A percentile compares a stretch with the other conserved stretches of the same genome.
Evolutionary conservation across 2,888 invertebrate species (phyloP).

Genomic region (Helicoverpa assulta): DNA sequence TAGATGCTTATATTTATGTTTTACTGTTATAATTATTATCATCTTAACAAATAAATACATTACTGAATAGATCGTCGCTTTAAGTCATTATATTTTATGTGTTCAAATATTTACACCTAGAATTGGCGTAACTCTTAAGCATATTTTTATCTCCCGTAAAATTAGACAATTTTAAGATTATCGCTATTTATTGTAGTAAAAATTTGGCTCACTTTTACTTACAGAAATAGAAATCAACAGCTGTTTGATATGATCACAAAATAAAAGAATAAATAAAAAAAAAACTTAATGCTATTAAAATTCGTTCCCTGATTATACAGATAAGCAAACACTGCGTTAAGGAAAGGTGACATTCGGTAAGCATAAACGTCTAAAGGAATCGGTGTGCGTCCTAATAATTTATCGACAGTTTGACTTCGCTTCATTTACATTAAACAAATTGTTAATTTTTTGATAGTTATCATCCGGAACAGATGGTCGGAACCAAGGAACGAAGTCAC

Average conservation of each 20-base stretch:
- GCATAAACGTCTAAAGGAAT: constrained; percentile 83
- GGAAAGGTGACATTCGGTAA: constrained; percentile 89
- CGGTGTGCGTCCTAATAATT: constrained; percentile 86
- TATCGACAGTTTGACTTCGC: constrained; percentile 86
- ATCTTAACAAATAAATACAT: too few species aligned
- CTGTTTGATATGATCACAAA: constrained; percentile 74
- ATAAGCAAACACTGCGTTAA: constrained; percentile 82
- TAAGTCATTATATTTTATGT: neutral
- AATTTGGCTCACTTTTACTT: constrained; percentile 27
- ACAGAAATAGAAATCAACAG: constrained; percentile 65
- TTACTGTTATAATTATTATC: neutral
- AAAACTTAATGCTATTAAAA: constrained; percentile 71
- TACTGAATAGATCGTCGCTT: neutral
- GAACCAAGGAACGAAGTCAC: constrained; percentile 59
- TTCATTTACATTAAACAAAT: constrained; percentile 90
- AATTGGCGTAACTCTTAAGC: too few species aligned
- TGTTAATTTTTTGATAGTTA: constrained; percentile 90
- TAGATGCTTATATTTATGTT: neutral
- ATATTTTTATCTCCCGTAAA: neutral
- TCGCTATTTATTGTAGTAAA: neutral
- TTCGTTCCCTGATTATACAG: constrained; percentile 79
- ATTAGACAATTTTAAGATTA: neutral
- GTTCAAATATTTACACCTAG: too few species aligned
- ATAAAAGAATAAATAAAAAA: constrained; percentile 77
- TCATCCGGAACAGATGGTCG: constrained; percentile 88